Base-by-base conservation (phyloP, 2,888 invertebrate genomes). In the Metalampra italica region DNA sequence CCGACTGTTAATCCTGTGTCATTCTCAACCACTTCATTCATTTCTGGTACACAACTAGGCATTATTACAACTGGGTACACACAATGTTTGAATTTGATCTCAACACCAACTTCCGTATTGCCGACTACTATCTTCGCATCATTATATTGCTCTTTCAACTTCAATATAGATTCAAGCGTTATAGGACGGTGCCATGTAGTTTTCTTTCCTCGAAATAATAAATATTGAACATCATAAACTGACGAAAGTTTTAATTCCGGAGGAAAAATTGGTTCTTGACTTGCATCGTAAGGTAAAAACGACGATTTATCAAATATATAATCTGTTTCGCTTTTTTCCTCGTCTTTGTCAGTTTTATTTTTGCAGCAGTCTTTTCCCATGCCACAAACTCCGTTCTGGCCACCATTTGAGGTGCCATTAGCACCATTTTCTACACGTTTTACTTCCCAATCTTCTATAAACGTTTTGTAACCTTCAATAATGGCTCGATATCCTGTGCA, bases 401-500 rank as follows among this genome's bases (percentile, higher is more conserved):
- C 9, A 12, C n/a, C 53, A 50, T 71, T 70, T 32, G 56, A 50
- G n/a, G 48, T 48, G 1, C 64, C 63, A 37, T 32, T 32, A n/a
- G 36, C 9, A 9, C 34, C 34, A 54, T 69, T 78, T 12, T 60
- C 46, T n/a, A 86, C 55, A 54, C 88, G 85, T 43, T 82, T 72
- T 7, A 81, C 72, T 72, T 93, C 93, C 92, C 93, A 93, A 66
- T 93, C 93, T 80, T 94, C 93, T 1, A 93, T 91, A 56, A 96
- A 95, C 0, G 94, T 93, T 74, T 92, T 93, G 66, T 93, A 95
- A 0, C 95, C 96, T 71, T 96, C 96, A 50, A 96, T 92, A 51
- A 97, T 97, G 0, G 96, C 94, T 54, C 96, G 84, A 66, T 97
- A 97, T 0, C 96, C 96, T 1, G 96, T 97, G 71, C 96, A 97